Conservation (phyloP, 2,113 vertebrate genomes). For the Hemibagrus wyckioides region DNA sequence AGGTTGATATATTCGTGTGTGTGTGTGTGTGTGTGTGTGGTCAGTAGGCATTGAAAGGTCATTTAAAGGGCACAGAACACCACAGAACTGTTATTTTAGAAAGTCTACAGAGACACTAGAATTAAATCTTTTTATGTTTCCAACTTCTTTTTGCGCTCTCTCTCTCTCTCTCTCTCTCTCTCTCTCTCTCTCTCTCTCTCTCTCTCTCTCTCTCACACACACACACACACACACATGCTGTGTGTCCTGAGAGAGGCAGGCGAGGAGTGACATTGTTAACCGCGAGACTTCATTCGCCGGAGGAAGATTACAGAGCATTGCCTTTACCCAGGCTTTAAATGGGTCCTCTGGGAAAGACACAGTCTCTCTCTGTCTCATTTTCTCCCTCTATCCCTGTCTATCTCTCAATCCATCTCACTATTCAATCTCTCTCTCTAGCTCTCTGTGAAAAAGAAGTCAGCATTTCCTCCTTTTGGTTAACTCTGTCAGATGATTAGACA, state of each 20-base stretch:
- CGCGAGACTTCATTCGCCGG: constrained; percentile 10
- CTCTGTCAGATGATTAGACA: neutral
- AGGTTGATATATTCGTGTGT: constrained; percentile 21
- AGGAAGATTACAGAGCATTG: constrained; percentile 39
- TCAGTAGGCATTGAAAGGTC: constrained; percentile 27
- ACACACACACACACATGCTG: constrained; percentile 7
- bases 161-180: neutral
- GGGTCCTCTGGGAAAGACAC: constrained; percentile 22
- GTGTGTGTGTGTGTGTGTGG: constrained; percentile 21
- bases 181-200: neutral
- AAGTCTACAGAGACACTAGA: constrained; percentile 32
- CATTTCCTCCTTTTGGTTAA: neutral
- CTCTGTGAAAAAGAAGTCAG: neutral
- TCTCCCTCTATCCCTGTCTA: neutral
- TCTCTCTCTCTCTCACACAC: constrained; percentile 13
- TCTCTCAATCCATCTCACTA: neutral
- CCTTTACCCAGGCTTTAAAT: constrained; percentile 25
- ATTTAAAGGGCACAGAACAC: constrained; percentile 33
- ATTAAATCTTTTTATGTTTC: constrained; percentile 20
- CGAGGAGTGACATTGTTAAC: constrained; percentile 40
- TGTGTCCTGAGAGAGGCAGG: constrained; percentile 18
- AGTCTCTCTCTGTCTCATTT: neutral
- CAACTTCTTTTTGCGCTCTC: neutral
- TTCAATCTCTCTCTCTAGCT: neutral
- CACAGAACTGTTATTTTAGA: constrained; percentile 27